phyloP scores from a whole-genome alignment of 2,797 vertebrate genomes.

The Gila robusta region DNA sequence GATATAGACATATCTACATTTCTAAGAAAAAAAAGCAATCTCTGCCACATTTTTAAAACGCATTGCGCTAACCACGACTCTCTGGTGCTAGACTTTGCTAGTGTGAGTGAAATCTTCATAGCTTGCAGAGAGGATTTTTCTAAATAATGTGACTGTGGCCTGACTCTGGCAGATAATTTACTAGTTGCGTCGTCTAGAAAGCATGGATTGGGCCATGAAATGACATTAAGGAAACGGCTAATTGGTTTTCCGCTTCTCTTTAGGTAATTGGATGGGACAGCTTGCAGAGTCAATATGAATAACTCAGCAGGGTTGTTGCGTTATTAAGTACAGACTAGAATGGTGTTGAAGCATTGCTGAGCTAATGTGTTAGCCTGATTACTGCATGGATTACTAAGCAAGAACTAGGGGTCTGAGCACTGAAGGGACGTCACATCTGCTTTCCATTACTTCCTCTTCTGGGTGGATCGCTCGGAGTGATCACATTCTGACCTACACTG shows the following conservation, averaged over 20 bases:
- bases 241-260: slow-evolving; percentile 52
- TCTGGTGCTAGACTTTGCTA: neutral
- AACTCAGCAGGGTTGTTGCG: slow-evolving; percentile 21
- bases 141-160: slow-evolving; percentile 23
- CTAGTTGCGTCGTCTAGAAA: slow-evolving; percentile 16
- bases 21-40: neutral
- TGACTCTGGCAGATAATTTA: slow-evolving; percentile 30
- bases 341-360: slow-evolving; percentile 24
- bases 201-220: slow-evolving; percentile 22
- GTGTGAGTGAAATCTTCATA: slow-evolving; percentile 12
- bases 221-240: slow-evolving; percentile 41
- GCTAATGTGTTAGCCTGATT: slow-evolving; percentile 41
- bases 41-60: neutral
- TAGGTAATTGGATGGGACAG: slow-evolving; percentile 51
- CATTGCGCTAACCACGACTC: slow-evolving; percentile 1
- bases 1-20: neutral
- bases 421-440: slow-evolving; percentile 53
- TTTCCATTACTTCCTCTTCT: slow-evolving; percentile 48
- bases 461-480: slow-evolving; percentile 30
- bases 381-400: slow-evolving; percentile 28
- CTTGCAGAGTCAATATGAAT: slow-evolving; percentile 34
- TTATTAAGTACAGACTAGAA: slow-evolving; percentile 38
- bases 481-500: slow-evolving; percentile 8
- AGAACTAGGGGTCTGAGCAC: slow-evolving; percentile 24
- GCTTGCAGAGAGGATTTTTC: slow-evolving; percentile 45